phyloP scores from a whole-genome alignment of 2,888 invertebrate species.

The Leucophora obtusa region DNA sequence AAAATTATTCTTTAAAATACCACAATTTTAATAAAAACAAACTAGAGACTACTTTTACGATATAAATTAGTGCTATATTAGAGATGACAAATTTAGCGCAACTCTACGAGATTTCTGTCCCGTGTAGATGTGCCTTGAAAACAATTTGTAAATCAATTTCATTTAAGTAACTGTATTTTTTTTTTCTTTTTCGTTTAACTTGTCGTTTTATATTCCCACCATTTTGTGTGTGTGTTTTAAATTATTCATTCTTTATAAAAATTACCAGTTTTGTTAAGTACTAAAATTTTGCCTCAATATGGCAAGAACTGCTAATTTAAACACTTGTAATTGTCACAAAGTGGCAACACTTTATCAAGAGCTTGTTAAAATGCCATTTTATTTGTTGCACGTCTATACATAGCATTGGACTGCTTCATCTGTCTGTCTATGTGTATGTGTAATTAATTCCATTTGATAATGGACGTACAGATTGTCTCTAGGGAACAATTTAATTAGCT shows the following conservation, averaged over 20 bases:
- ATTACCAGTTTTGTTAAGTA: conserved; percentile 14
- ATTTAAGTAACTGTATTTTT: neutral
- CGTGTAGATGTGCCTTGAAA: no score
- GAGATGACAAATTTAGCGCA: no score
- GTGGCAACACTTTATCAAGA: conserved; percentile 60
- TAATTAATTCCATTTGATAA: conserved; percentile 56
- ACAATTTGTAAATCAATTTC: neutral
- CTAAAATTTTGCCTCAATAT: conserved; percentile 32
- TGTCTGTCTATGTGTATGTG: neutral
- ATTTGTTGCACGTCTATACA: conserved; percentile 35
- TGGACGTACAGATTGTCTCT: conserved; percentile 41
- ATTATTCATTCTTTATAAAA: conserved; percentile 11
- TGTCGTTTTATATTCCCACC: neutral
- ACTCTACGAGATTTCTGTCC: no score
- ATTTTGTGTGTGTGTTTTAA: conserved; percentile 1
- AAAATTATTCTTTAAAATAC: no score
- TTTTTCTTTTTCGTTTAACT: neutral
- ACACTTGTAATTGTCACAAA: conserved; percentile 55
- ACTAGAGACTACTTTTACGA: no score
- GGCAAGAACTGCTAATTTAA: conserved; percentile 51
- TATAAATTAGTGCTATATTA: no score
- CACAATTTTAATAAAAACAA: no score
- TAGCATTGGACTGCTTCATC: neutral
- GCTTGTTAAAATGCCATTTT: conserved; percentile 60
- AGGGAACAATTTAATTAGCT: conserved; percentile 61